Evolutionary conservation across 2,888 invertebrate species (phyloP).

Genomic region (Cynaeus angustus): DNA sequence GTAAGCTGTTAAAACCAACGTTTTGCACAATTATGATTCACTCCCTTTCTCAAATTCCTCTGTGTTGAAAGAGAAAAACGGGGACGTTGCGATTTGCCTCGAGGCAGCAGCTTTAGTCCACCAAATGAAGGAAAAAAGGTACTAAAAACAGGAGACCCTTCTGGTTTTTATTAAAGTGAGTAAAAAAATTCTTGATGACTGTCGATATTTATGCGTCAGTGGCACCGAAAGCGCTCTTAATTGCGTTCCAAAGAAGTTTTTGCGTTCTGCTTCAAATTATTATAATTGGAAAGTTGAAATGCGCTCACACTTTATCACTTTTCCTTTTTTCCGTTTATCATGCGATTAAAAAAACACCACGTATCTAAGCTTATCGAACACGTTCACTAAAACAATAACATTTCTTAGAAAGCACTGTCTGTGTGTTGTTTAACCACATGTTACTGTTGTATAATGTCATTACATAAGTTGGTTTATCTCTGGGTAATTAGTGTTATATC

Average conservation of each 20-base stretch:
- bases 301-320: constrained; percentile 22
- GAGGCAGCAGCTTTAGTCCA: no score
- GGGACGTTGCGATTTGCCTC: background rate
- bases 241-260: constrained; percentile 1
- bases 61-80: constrained; percentile 14
- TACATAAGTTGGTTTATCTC: constrained; percentile 21
- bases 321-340: constrained; percentile 26
- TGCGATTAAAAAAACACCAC: constrained; percentile 14
- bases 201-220: background rate
- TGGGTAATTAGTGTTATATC: constrained; percentile 5
- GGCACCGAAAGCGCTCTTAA: background rate
- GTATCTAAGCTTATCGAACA: constrained; percentile 18
- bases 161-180: no score
- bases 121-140: no score
- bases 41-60: constrained; percentile 31
- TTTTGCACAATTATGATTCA: constrained; percentile 16
- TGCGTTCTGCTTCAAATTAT: constrained; percentile 11
- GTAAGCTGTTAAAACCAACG: background rate
- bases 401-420: constrained; percentile 24
- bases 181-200: no score
- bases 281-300: constrained; percentile 29
- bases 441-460: constrained; percentile 23
- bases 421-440: constrained; percentile 21
- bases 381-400: constrained; percentile 22
- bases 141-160: no score